Conservation (phyloP, 2,888 invertebrate genomes). For the Hirtodrosophila cameraria region DNA sequence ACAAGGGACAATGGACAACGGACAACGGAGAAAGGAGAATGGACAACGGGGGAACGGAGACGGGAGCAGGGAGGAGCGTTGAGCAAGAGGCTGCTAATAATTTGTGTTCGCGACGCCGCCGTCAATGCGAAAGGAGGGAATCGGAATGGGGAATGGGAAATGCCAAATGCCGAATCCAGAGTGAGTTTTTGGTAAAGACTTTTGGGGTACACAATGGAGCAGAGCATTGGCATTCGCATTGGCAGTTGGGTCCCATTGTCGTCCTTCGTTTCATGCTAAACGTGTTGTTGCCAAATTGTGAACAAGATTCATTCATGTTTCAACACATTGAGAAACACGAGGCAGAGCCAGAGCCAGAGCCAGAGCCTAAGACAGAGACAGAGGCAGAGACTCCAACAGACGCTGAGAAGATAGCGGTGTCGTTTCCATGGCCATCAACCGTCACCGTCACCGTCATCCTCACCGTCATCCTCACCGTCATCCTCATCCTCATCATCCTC, state of each 20-base stretch:
- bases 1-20: slow-evolving; percentile 41
- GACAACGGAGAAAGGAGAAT: slow-evolving; percentile 11
- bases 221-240: slow-evolving; percentile 40
- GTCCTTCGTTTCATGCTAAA: slow-evolving; percentile 76
- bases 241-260: slow-evolving; percentile 48
- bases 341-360: slow-evolving; percentile 11
- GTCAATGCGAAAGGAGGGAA: not conserved
- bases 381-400: slow-evolving; percentile 5
- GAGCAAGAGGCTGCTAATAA: slow-evolving; percentile 70
- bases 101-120: slow-evolving; percentile 76
- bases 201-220: slow-evolving; percentile 33
- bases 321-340: slow-evolving; percentile 76
- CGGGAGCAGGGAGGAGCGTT: slow-evolving; percentile 9
- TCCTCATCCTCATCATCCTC: slow-evolving; percentile 9
- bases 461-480: slow-evolving; percentile 8
- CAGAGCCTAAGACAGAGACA: slow-evolving; percentile 1
- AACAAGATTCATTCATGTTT: slow-evolving; percentile 83
- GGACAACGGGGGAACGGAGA: slow-evolving; percentile 26
- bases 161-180: slow-evolving; percentile 25
- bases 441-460: slow-evolving; percentile 18
- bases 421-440: slow-evolving; percentile 54
- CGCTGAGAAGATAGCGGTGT: slow-evolving; percentile 32
- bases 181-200: slow-evolving; percentile 21
- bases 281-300: slow-evolving; percentile 82
- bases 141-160: slow-evolving; percentile 2